phyloP scores from a whole-genome alignment of 2,888 invertebrate genomes.

The Drosophila fungiperda region DNA sequence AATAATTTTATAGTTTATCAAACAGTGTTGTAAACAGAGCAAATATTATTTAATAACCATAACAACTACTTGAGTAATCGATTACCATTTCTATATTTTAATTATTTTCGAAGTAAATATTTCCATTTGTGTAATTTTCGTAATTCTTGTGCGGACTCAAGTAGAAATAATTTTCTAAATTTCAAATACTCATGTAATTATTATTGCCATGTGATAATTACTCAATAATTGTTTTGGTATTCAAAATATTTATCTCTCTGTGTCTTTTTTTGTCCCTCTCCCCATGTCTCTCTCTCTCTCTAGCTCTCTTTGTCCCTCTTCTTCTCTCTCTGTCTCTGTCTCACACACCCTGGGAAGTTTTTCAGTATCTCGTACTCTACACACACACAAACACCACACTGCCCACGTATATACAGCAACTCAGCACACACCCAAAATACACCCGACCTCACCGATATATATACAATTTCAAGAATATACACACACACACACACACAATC shows the following conservation, averaged over 20 bases:
- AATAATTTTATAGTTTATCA: slow-evolving; percentile 1
- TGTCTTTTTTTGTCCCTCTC: slow-evolving; percentile 6
- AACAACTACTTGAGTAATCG: slow-evolving; percentile 13
- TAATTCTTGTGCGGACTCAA: not conserved
- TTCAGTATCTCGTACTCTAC: slow-evolving; percentile 34
- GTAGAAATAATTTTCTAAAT: not conserved
- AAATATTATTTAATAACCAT: slow-evolving; percentile 1
- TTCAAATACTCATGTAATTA: not conserved
- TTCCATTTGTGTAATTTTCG: not conserved
- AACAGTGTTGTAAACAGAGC: not conserved
- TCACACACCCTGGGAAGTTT: slow-evolving; percentile 26
- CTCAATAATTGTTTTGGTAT: slow-evolving; percentile 5
- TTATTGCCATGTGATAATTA: slow-evolving; percentile 1
- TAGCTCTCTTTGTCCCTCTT: slow-evolving; percentile 8
- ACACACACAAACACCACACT: slow-evolving; percentile 36
- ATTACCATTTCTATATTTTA: not conserved
- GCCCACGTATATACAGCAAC: slow-evolving; percentile 11
- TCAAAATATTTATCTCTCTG: slow-evolving; percentile 10
- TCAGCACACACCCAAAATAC: slow-evolving; percentile 15
- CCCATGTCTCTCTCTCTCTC: slow-evolving; percentile 17
- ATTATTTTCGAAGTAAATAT: not conserved
- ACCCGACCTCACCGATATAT: not conserved
- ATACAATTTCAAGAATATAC: slow-evolving; percentile 15
- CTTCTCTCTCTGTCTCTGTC: slow-evolving; percentile 12
- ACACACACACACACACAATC: slow-evolving; percentile 34